Base-by-base conservation (phyloP, 2,888 invertebrate species). In the Catocala sponsa region DNA sequence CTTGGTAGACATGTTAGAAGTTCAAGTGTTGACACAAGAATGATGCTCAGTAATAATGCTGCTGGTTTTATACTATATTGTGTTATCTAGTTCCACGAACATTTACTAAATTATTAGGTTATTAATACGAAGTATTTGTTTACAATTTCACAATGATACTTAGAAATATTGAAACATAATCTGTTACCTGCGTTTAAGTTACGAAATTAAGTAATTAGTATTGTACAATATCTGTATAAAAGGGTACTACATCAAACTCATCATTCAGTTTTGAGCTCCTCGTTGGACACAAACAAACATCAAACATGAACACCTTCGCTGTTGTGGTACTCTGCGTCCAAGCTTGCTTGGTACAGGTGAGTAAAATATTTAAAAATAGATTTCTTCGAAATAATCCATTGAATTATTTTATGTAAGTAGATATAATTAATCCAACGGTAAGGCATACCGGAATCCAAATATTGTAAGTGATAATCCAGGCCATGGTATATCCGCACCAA, bases 1-100 rank as follows among this genome's bases (percentile, higher is more conserved):
- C 55, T 82, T 80, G 55, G 76, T 42, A 67, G 79, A 77, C 83
- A 84, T 85, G 63, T 66, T 79, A 59, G 41, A 53, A 55, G 64
- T 62, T 53, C n/a, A 13, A 49, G 15, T 48, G 47, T 49, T 56
- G 50, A 60, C 52, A 55, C 60, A 10, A 67, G 60, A 67, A 60
- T 63, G 55, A 47, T 53, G 25, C 55, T 62, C 60, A 35, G 33
- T 12, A 38, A 33, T 9, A 15, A n/a, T 12, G 35, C 13, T n/a
- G 50, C 59, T 61, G 69, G 52, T 75, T 68, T 63, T 65, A 68
- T 48, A 66, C 77, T 65, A 68, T 6, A 65, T 74, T 75, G 51
- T 38, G 59, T 55, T 25, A 48, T 47, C 33, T 12, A 11, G 25
- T 55, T 44, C 9, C 10, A 46, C 12, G 38, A 44, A 50, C 49